Percentiles rank a stretch among this genome's conserved stretches.
phyloP scores from a whole-genome alignment of 1,140 invertebrate species.

The Sinella curviseta region DNA sequence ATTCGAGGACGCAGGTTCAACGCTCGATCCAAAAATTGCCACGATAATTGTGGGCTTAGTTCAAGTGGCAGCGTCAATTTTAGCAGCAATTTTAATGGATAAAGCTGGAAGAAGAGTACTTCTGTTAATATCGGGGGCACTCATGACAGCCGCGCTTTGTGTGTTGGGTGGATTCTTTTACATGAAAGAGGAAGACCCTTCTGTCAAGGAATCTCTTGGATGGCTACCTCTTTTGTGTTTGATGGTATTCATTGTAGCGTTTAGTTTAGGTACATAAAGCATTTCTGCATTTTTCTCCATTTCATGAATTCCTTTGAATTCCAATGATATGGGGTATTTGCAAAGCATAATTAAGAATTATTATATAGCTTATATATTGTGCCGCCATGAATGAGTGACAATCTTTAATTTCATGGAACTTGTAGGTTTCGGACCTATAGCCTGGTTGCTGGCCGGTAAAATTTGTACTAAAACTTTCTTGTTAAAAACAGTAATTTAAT shows the following conservation, averaged over 20 bases:
- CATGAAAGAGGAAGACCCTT: conserved; percentile 54
- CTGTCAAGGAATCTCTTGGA: conserved; percentile 41
- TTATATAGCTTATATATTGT: not conserved
- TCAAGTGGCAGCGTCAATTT: conserved; percentile 65
- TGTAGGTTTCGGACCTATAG: conserved; percentile 69
- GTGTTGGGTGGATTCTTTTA: conserved; percentile 56
- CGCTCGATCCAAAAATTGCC: conserved; percentile 56
- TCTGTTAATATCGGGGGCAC: conserved; percentile 59
- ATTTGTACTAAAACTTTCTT: no score
- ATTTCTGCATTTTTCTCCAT: no score
- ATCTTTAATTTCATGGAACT: not conserved
- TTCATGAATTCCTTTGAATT: no score
- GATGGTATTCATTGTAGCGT: conserved; percentile 56
- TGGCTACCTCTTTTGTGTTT: conserved; percentile 55
- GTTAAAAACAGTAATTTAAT: no score
- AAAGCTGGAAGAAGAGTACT: conserved; percentile 61
- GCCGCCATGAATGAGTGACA: not conserved
- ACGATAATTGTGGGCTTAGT: conserved; percentile 68
- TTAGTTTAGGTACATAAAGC: conserved; percentile 53
- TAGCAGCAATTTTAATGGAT: conserved; percentile 60
- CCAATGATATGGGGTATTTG: no score
- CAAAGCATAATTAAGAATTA: no score
- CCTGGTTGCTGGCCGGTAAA: conserved; percentile 70
- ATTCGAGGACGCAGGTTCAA: conserved; percentile 59
- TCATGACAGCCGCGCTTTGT: conserved; percentile 58